Evolutionary conservation across 2,113 vertebrate species (phyloP), one percentile per base, ranked within the genome.

Genomic region (Progne subis): DNA sequence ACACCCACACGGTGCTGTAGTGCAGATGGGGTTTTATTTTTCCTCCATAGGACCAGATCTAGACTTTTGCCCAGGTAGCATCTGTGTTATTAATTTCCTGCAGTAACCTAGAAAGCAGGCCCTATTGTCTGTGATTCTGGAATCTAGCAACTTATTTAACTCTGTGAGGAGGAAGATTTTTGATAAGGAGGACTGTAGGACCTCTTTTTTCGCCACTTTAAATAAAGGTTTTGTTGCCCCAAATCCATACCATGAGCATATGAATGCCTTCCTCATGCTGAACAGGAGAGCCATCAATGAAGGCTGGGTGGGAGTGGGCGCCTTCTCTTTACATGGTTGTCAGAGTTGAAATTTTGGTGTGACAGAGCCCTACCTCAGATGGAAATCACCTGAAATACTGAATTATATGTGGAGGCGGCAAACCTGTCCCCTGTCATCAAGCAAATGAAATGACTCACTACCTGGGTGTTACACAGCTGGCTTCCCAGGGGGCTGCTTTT

Each of bases 361-460:
- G 61, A 56, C 44, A 44, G 28, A 82, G 68, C 39, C 63, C 34
- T 32, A 56, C 63, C 84, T 92, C 56, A 70, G 18, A 49, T 23
- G 85, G 88, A 95, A 95, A 94, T 90, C 92, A 96, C 90, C 85
- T 93, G 82, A 95, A 96, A 88, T 86, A 83, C 52, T 83, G 84
- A 80, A 72, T 76, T 64, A 75, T 17, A 18, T 46, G 31, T 20
- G 18, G 11, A 84, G 37, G 20, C 20, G 39, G 31, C 53, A 87
- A 76, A 69, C 20, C 78, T 67, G 75, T 74, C 57, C 50, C 20
- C 25, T 52, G 37, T 47, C 56, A 74, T 67, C 37, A 91, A 83
- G 43, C 34, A 91, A 90, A 88, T 1, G 2, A 86, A 90, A 81
- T 93, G 0, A 94, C 29, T 95, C 92, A 90, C 12, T 28, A 29